Percentiles rank a stretch among this genome's conserved stretches.
Conservation (phyloP, 2,888 invertebrate species). For the Aelia acuminata region DNA sequence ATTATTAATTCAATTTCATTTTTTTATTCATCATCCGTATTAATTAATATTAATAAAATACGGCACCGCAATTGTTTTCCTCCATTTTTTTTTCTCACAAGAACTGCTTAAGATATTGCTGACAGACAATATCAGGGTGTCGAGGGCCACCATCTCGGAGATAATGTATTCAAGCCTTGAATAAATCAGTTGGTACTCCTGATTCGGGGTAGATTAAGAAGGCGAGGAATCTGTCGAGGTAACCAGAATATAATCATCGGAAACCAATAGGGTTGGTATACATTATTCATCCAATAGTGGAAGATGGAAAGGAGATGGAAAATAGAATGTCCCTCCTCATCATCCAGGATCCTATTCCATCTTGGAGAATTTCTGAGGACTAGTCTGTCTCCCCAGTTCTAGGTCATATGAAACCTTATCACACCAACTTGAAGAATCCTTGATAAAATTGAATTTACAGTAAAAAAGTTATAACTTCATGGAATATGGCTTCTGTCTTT, state of each 20-base stretch:
- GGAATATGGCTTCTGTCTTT: too few relatives aligned
- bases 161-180: not conserved
- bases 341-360: not conserved
- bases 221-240: not conserved
- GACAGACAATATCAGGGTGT: not conserved
- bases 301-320: slow-evolving; percentile 37
- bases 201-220: slow-evolving; percentile 32
- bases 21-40: not conserved
- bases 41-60: not conserved
- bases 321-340: not conserved
- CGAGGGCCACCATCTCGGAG: not conserved
- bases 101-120: not conserved
- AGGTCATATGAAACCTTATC: too few relatives aligned
- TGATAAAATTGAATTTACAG: not conserved
- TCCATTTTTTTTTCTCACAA: not conserved
- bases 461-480: too few relatives aligned
- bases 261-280: slow-evolving; percentile 19
- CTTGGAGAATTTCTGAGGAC: not conserved
- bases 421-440: not conserved
- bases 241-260: slow-evolving; percentile 48
- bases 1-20: too few relatives aligned
- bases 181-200: slow-evolving; percentile 31
- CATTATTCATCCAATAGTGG: slow-evolving; percentile 21
- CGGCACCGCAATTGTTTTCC: not conserved
- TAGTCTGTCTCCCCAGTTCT: not conserved